Percentiles rank a stretch among this genome's conserved stretches.
Conservation (phyloP, 2,888 invertebrate genomes). For the Drosophila dives region DNA sequence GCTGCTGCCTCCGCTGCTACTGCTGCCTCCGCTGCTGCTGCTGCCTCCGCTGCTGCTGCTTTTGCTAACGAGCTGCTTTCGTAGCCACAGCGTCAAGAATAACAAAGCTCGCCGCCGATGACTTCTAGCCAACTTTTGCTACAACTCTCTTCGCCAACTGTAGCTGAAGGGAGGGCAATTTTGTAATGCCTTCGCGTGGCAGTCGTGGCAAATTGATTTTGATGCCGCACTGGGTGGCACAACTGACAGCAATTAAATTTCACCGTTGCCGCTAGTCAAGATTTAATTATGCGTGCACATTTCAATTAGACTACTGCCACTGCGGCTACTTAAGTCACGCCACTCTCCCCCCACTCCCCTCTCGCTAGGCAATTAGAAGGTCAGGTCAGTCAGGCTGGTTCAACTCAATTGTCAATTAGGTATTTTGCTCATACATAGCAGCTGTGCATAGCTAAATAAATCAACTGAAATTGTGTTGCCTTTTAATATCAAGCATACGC, state of each 20-base stretch:
- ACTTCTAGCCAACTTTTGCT: conserved; percentile 1
- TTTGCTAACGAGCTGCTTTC: conserved; percentile 66
- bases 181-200: conserved; percentile 37
- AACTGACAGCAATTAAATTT: conserved; percentile 60
- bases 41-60: conserved; percentile 8
- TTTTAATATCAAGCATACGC: conserved; percentile 54
- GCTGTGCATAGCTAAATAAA: conserved; percentile 48
- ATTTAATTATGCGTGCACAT: conserved; percentile 75
- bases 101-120: conserved; percentile 52
- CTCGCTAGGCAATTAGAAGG: conserved; percentile 36
- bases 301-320: conserved; percentile 54
- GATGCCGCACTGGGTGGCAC: conserved; percentile 33
- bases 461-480: conserved; percentile 67
- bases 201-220: conserved; percentile 56
- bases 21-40: background rate
- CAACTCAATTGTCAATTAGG: conserved; percentile 47
- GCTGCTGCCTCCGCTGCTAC: too few species aligned
- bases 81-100: conserved; percentile 69
- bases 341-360: background rate
- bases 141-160: background rate
- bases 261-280: conserved; percentile 36
- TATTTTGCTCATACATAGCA: conserved; percentile 24
- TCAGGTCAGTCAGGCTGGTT: conserved; percentile 39
- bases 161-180: conserved; percentile 47
- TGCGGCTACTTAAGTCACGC: conserved; percentile 16